These are phyloP conservation scores for Brienomyrus longianalis DNA, from an alignment of 2,113 vertebrate genomes.

Conservation along the genomic window DNA sequence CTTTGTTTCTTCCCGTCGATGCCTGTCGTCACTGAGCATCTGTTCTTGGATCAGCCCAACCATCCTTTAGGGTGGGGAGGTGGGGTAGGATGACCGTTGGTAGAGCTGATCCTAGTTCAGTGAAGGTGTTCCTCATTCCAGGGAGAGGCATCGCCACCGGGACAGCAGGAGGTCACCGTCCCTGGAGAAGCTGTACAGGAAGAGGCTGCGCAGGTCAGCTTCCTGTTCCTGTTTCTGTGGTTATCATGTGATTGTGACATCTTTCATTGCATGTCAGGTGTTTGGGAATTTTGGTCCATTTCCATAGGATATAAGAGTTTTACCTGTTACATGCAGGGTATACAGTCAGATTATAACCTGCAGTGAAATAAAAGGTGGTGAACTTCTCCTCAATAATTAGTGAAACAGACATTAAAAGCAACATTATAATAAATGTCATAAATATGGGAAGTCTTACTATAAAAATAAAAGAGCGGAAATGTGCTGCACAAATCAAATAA, in stretches of 20 bases:
- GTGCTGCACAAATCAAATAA: neutral
- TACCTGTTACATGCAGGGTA: neutral
- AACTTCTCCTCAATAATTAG: neutral
- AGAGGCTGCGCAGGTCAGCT: conserved; percentile 75
- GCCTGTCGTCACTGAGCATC: neutral
- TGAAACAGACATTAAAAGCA: neutral
- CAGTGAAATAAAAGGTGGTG: neutral
- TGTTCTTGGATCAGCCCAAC: neutral
- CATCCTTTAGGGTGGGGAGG: neutral
- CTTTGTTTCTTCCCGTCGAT: neutral
- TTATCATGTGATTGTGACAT: neutral
- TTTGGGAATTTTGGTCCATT: neutral
- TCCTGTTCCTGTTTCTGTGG: neutral
- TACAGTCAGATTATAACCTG: neutral
- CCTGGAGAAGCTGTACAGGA: conserved; percentile 75
- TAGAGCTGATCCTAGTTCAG: neutral
- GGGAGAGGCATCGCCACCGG: conserved; percentile 81
- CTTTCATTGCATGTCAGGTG: neutral
- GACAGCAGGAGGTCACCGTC: conserved; percentile 77
- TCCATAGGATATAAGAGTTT: neutral
- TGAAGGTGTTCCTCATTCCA: conserved; percentile 11
- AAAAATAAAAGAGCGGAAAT: neutral
- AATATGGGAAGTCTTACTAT: neutral
- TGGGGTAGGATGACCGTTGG: neutral
- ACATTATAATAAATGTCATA: neutral